Evolutionary conservation across 2,888 invertebrate species (phyloP).

Genomic region (Sarcophaga rosellei): DNA sequence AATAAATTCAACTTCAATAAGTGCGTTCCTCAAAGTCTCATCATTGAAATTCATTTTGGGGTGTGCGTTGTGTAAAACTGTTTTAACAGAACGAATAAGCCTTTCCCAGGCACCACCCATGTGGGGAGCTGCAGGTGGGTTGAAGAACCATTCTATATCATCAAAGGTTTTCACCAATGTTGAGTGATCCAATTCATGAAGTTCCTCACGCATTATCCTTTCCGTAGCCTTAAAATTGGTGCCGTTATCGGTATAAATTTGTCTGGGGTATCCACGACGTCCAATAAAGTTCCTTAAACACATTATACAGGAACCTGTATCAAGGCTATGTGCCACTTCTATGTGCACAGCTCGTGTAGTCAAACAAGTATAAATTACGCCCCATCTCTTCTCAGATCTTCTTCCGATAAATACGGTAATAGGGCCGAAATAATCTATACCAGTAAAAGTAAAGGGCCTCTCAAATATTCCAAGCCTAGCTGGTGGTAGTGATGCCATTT

Average conservation of each 20-base stretch:
- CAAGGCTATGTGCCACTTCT: constrained; percentile 54
- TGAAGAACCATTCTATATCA: constrained; percentile 39
- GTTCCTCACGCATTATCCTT: background rate
- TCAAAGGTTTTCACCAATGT: constrained; percentile 1
- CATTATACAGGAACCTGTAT: constrained; percentile 62
- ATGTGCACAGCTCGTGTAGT: constrained; percentile 59
- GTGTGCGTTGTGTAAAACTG: constrained; percentile 12
- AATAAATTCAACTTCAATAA: constrained; percentile 62
- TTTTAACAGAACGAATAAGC: constrained; percentile 56
- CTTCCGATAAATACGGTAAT: constrained; percentile 60
- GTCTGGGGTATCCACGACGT: constrained; percentile 58
- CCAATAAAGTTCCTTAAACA: constrained; percentile 59
- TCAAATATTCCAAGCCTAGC: constrained; percentile 42
- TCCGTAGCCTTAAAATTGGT: constrained; percentile 61
- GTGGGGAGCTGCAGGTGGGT: constrained; percentile 63
- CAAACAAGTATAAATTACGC: constrained; percentile 63
- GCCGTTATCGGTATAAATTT: constrained; percentile 62
- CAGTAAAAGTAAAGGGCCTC: constrained; percentile 58
- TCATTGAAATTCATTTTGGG: constrained; percentile 55
- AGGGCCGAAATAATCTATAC: constrained; percentile 60
- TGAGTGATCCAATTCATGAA: background rate
- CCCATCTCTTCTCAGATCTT: constrained; percentile 61
- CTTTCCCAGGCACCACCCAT: constrained; percentile 63
- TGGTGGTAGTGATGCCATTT: constrained; percentile 50
- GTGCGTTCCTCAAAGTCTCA: constrained; percentile 54